Evolutionary conservation across 2,797 vertebrate genomes (phyloP).

Genomic region (Poecilia wingei): DNA sequence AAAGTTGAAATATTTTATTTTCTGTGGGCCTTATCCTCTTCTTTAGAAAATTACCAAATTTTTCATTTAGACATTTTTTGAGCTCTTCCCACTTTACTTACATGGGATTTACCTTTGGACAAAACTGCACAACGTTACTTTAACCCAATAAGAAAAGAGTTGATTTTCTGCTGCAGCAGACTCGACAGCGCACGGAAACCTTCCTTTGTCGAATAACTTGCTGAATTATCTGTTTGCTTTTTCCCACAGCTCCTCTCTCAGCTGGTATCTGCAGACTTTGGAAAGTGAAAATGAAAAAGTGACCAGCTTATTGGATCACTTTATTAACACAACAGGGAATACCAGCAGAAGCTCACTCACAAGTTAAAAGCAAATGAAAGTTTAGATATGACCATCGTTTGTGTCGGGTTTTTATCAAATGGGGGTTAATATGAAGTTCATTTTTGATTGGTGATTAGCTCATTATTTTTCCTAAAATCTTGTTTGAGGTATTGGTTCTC

Average conservation of each 20-base stretch:
- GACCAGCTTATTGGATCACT: constrained; percentile 61
- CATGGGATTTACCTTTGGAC: constrained; percentile 5
- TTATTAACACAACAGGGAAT: constrained; percentile 59
- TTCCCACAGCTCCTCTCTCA: constrained; percentile 70
- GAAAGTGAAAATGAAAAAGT: constrained; percentile 66
- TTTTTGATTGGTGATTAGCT: background rate
- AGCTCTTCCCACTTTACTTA: background rate
- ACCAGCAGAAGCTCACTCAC: constrained; percentile 39
- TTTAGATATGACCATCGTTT: background rate
- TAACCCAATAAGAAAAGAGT: constrained; percentile 12
- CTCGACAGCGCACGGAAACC: constrained; percentile 22
- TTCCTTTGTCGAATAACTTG: constrained; percentile 51
- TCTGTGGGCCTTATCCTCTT: too few species aligned
- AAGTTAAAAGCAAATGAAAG: constrained; percentile 24
- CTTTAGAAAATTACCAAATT: background rate
- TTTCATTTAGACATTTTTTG: background rate
- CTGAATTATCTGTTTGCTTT: constrained; percentile 59
- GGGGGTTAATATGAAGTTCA: background rate
- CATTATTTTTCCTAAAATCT: background rate
- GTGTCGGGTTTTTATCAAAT: background rate
- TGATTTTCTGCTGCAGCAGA: background rate
- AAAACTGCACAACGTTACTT: constrained; percentile 5
- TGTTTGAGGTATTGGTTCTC: background rate
- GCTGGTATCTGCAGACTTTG: constrained; percentile 60
- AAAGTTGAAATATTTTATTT: too few species aligned